phyloP scores from a whole-genome alignment of 1,140 invertebrate species.

The Heliconius nattereri region DNA sequence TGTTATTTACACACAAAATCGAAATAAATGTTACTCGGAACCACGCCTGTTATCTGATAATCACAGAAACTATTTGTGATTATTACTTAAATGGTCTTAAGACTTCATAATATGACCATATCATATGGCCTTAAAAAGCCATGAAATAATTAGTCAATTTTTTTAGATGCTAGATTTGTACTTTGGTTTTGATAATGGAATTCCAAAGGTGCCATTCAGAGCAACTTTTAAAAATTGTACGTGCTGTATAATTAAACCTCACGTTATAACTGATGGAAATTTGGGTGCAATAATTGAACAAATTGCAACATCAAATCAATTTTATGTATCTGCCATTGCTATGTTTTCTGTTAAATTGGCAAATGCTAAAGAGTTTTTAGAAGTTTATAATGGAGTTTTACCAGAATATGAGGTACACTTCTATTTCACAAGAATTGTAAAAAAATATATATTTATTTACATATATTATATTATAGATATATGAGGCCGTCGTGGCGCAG shows the following conservation, averaged over 20 bases:
- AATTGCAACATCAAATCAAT: slow-evolving; percentile 87
- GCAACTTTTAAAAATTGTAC: slow-evolving; percentile 87
- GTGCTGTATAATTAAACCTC: slow-evolving; percentile 96
- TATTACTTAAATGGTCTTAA: too few species aligned
- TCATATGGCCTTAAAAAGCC: neutral
- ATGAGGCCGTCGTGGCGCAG: too few species aligned
- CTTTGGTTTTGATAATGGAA: slow-evolving; percentile 81
- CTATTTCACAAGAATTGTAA: neutral
- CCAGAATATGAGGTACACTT: slow-evolving; percentile 88
- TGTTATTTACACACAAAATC: too few species aligned
- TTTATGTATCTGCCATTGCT: slow-evolving; percentile 89
- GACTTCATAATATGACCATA: too few species aligned
- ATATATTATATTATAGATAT: too few species aligned
- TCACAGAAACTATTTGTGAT: too few species aligned
- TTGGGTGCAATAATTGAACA: slow-evolving; percentile 88
- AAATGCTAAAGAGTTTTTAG: slow-evolving; percentile 94
- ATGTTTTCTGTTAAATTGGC: slow-evolving; percentile 89
- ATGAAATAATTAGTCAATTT: neutral
- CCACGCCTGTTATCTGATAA: too few species aligned
- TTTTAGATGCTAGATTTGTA: slow-evolving; percentile 83
- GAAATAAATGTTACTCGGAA: too few species aligned
- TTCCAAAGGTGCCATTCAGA: slow-evolving; percentile 76
- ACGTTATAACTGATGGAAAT: slow-evolving; percentile 88
- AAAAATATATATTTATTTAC: neutral
- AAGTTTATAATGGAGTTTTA: slow-evolving; percentile 95